Conservation (phyloP, 2,888 invertebrate genomes). For the Campoplex nolae region DNA sequence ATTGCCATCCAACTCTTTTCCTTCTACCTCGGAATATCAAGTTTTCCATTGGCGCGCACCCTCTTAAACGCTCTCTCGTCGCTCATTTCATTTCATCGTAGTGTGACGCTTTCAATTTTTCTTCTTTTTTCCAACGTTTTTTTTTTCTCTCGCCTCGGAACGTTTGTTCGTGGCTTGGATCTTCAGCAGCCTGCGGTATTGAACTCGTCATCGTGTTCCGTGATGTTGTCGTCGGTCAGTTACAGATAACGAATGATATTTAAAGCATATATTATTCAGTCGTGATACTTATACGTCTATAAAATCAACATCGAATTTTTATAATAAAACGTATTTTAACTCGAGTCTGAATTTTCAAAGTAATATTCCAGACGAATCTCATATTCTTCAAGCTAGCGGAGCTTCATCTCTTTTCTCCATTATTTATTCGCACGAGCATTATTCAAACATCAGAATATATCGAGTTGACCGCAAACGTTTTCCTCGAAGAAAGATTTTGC, state of each 20-base stretch:
- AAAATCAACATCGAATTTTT: neutral
- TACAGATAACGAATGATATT: neutral
- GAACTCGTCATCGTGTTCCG: neutral
- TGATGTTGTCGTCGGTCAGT: neutral
- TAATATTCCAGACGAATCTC: neutral
- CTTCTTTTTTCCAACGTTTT: neutral
- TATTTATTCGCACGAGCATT: conserved; percentile 30
- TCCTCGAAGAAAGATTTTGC: conserved; percentile 33
- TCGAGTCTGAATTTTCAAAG: neutral
- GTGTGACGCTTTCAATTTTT: neutral
- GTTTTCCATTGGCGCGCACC: conserved; percentile 15
- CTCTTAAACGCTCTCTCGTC: conserved; percentile 20
- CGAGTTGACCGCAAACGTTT: conserved; percentile 35
- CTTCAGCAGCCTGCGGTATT: neutral
- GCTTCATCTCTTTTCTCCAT: neutral
- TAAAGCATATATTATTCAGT: neutral
- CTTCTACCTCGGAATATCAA: conserved; percentile 37
- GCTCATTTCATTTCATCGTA: neutral
- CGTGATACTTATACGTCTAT: neutral
- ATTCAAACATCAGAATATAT: conserved; percentile 33
- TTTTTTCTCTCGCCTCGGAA: neutral
- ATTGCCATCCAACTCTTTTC: conserved; percentile 57
- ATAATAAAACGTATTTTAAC: neutral
- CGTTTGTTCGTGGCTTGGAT: neutral
- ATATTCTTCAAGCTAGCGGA: neutral